These are phyloP conservation scores for Pelobates cultripes DNA, from an alignment of 2,797 vertebrate species.

Conservation along the genomic window DNA sequence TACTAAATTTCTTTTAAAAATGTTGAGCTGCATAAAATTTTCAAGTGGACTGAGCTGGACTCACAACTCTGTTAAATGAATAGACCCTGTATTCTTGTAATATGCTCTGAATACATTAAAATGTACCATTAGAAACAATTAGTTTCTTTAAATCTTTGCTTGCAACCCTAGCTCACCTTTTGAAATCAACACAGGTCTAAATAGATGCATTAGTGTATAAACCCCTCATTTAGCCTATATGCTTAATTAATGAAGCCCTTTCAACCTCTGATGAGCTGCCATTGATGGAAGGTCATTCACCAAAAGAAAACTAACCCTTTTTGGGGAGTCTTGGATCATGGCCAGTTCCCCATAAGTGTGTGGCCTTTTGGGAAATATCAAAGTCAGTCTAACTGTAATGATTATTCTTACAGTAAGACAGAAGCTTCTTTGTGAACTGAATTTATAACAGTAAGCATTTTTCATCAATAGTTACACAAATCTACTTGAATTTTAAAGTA, in stretches of 20 bases:
- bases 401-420: background rate
- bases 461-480: background rate
- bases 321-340: slow-evolving; percentile 25
- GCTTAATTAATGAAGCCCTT: slow-evolving; percentile 29
- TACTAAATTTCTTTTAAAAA: too few relatives aligned
- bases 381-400: slow-evolving; percentile 27
- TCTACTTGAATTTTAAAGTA: background rate
- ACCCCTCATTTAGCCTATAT: slow-evolving; percentile 10
- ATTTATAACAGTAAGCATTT: slow-evolving; percentile 7
- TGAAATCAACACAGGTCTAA: background rate
- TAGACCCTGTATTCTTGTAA: too few relatives aligned
- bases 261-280: slow-evolving; percentile 24
- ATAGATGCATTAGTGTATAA: slow-evolving; percentile 2
- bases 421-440: slow-evolving; percentile 31
- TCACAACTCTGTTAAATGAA: too few relatives aligned
- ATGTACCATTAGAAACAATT: too few relatives aligned
- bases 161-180: background rate
- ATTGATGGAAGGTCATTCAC: slow-evolving; percentile 22
- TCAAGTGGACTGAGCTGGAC: too few relatives aligned
- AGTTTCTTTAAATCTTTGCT: background rate
- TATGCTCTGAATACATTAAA: too few relatives aligned
- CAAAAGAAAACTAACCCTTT: slow-evolving; percentile 28
- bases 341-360: slow-evolving; percentile 32
- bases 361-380: slow-evolving; percentile 36
- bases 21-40: too few relatives aligned